These are phyloP conservation scores for Thumatha senex DNA, from an alignment of 2,888 invertebrate genomes.

Conservation along the genomic window DNA sequence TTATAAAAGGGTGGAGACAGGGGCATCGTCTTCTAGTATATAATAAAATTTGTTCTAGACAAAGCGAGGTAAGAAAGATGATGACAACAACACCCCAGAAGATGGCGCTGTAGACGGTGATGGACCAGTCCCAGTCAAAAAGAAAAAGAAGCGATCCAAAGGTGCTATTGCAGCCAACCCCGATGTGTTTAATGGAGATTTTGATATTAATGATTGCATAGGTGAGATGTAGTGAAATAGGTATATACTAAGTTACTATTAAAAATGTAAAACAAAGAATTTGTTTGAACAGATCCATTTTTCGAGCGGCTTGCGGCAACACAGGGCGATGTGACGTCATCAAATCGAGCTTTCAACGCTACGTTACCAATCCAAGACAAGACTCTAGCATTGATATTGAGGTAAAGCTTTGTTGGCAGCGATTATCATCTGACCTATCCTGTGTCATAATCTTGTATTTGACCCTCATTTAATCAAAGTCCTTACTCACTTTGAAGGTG, in stretches of 20 bases:
- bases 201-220: slow-evolving; percentile 70
- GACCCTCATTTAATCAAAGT: too few relatives aligned
- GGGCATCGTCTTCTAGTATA: neutral
- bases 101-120: slow-evolving; percentile 60
- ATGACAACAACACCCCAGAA: slow-evolving; percentile 55
- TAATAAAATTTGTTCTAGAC: slow-evolving; percentile 42
- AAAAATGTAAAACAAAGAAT: neutral
- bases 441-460: too few relatives aligned
- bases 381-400: slow-evolving; percentile 66
- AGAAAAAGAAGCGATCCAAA: slow-evolving; percentile 70
- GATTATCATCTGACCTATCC: too few relatives aligned
- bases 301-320: slow-evolving; percentile 84
- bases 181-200: slow-evolving; percentile 71
- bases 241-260: neutral
- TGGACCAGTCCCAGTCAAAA: slow-evolving; percentile 48
- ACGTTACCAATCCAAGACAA: slow-evolving; percentile 79
- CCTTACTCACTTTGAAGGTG: too few relatives aligned
- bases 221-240: slow-evolving; percentile 43
- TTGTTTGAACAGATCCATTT: slow-evolving; percentile 74
- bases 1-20: neutral
- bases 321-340: slow-evolving; percentile 84
- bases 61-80: slow-evolving; percentile 76
- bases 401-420: slow-evolving; percentile 42
- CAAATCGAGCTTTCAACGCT: slow-evolving; percentile 84
- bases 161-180: slow-evolving; percentile 70